phyloP scores from a whole-genome alignment of 2,888 invertebrate genomes.

The Liposcelis brunnea region DNA sequence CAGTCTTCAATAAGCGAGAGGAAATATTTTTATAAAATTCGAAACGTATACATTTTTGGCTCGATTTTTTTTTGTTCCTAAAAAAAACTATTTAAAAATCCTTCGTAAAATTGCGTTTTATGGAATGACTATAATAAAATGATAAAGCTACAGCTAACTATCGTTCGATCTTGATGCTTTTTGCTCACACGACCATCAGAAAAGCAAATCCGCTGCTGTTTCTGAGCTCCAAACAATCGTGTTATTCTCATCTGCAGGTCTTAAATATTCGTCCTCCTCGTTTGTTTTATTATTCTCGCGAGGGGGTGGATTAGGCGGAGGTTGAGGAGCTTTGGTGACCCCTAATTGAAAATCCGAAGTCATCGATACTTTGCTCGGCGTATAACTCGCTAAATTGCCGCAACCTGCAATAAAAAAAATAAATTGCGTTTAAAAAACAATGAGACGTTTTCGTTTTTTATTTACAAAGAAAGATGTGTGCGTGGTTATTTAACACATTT shows the following conservation, averaged over 20 bases:
- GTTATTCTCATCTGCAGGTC: conserved; percentile 22
- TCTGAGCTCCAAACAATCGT: conserved; percentile 26
- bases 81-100: no score
- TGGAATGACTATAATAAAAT: no score
- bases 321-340: conserved; percentile 37
- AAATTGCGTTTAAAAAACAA: neutral
- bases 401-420: conserved; percentile 23
- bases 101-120: no score
- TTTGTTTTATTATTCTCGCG: conserved; percentile 13
- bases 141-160: no score
- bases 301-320: conserved; percentile 19
- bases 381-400: conserved; percentile 55
- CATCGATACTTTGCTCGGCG: conserved; percentile 56
- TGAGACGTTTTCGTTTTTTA: conserved; percentile 10
- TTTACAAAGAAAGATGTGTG: no score
- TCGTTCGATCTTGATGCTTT: no score
- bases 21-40: no score
- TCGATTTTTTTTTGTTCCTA: no score
- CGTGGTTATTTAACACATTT: no score
- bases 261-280: conserved; percentile 20
- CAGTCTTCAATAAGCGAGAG: no score
- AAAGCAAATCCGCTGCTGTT: conserved; percentile 25
- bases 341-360: conserved; percentile 59
- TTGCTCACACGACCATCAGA: conserved; percentile 18
- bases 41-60: no score